Evolutionary conservation across 2,113 vertebrate genomes (phyloP).

Genomic region (Cynoglossus semilaevis): DNA sequence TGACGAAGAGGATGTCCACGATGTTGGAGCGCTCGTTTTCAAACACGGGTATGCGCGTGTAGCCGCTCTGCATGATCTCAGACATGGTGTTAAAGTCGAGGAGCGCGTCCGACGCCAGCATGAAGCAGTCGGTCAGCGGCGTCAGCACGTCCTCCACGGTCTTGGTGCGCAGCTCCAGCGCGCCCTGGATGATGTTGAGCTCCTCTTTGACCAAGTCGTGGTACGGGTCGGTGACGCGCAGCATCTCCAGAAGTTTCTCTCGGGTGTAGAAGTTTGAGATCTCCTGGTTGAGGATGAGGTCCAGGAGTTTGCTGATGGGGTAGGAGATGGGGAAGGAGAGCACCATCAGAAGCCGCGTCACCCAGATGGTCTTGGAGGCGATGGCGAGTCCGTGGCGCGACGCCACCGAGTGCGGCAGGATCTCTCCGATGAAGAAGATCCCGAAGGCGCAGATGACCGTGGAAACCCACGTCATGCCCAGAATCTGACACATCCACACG

Average conservation of each 20-base stretch:
- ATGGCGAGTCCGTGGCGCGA: conserved; percentile 93
- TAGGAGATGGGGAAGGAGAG: conserved; percentile 91
- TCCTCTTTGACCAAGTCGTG: conserved; percentile 93
- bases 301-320: conserved; percentile 92
- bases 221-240: conserved; percentile 89
- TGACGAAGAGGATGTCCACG: conserved; percentile 94
- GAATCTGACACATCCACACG: conserved; percentile 89
- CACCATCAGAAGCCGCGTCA: conserved; percentile 91
- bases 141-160: conserved; percentile 94
- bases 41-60: conserved; percentile 91
- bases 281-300: conserved; percentile 91
- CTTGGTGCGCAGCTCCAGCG: conserved; percentile 91
- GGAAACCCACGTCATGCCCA: conserved; percentile 85
- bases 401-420: conserved; percentile 91
- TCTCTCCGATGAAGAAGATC: conserved; percentile 91
- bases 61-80: conserved; percentile 92
- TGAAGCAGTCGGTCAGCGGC: conserved; percentile 92
- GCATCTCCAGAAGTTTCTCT: conserved; percentile 90
- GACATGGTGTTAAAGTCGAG: conserved; percentile 93
- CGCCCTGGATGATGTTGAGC: conserved; percentile 94
- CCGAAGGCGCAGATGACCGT: conserved; percentile 85
- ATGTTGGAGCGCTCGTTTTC: conserved; percentile 91
- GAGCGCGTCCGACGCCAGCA: conserved; percentile 86
- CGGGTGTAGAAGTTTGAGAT: conserved; percentile 92
- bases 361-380: conserved; percentile 88